Evolutionary conservation across 2,888 invertebrate species (phyloP).

Genomic region (Anthrax anthrax): DNA sequence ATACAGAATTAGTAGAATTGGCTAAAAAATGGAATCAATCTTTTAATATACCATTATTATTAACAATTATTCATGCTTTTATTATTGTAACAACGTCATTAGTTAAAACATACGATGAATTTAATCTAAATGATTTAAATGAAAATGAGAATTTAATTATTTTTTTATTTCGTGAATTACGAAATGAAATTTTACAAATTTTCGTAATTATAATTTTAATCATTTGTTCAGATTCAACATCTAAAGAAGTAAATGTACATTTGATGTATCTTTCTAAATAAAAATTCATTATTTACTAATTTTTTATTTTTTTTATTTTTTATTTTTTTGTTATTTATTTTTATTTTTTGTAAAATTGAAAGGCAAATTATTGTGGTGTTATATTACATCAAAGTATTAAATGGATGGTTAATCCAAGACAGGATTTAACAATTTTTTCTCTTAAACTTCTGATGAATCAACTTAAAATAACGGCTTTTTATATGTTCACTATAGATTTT

Average conservation of each 20-base stretch:
- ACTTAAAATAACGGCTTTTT: background rate
- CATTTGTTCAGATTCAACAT: background rate
- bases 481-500: background rate
- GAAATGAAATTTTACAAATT: conserved; percentile 4
- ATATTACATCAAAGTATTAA: background rate
- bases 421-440: background rate
- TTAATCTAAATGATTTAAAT: background rate
- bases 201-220: background rate
- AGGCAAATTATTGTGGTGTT: background rate
- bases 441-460: background rate
- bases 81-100: conserved; percentile 1
- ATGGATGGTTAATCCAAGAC: background rate
- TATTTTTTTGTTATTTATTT: background rate
- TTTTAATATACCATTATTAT: background rate
- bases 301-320: background rate
- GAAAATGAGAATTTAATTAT: background rate
- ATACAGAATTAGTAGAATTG: background rate
- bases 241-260: background rate
- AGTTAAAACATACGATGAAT: conserved; percentile 1
- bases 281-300: background rate
- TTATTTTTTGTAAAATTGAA: too few species aligned
- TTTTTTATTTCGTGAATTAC: background rate
- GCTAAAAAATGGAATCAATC: conserved; percentile 1
- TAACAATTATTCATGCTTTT: conserved; percentile 1
- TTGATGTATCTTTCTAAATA: background rate